A percentile compares a stretch with the other conserved stretches of the same genome.
Conservation (phyloP, 2,113 vertebrate genomes). For the Gorsachius goisagi region DNA sequence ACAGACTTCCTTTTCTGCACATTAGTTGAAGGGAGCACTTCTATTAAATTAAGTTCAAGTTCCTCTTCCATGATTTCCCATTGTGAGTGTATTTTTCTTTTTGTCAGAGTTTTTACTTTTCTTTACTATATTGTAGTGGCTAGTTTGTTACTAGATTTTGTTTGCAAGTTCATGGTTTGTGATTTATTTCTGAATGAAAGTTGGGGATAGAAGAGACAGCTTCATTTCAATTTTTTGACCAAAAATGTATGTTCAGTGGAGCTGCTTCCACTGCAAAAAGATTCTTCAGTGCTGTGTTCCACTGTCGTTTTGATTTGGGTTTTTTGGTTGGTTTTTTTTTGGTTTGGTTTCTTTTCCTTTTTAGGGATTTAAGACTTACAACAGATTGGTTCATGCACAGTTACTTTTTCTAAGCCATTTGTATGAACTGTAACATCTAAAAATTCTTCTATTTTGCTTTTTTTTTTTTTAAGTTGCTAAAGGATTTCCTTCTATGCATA, state of each 20-base stretch:
- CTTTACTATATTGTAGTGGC: neutral
- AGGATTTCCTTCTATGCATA: neutral
- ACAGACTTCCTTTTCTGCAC: neutral
- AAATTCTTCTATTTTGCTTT: neutral
- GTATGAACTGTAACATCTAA: neutral
- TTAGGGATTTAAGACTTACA: neutral
- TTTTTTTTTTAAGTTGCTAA: neutral
- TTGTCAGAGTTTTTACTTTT: neutral
- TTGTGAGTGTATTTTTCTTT: neutral
- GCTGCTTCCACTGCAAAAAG: neutral
- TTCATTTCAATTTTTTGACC: neutral
- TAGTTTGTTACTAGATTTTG: neutral
- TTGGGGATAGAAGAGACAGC: neutral
- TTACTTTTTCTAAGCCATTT: neutral
- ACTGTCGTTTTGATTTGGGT: neutral
- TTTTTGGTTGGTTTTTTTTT: neutral
- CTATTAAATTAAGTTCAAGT: neutral
- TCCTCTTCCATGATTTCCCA: neutral
- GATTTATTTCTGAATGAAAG: neutral
- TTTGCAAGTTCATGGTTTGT: neutral
- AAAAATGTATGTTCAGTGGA: neutral
- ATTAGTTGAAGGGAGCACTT: neutral
- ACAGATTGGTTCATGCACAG: neutral
- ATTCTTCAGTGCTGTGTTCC: neutral
- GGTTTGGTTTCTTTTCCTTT: neutral